phyloP scores from a whole-genome alignment of 2,888 invertebrate species.

The Bombylius major region DNA sequence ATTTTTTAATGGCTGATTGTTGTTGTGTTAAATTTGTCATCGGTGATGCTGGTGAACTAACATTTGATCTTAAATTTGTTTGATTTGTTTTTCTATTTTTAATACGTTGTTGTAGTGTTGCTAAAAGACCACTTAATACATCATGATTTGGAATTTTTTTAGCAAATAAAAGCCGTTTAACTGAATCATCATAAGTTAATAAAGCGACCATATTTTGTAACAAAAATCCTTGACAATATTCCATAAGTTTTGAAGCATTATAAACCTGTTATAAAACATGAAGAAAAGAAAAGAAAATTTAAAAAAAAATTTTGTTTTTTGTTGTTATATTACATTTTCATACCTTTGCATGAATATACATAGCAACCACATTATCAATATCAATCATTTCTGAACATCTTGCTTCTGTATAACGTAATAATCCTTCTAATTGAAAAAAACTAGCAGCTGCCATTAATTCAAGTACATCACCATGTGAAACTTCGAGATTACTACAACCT shows the following conservation, averaged over 20 bases:
- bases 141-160: slow-evolving; percentile 84
- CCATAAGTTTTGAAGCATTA: slow-evolving; percentile 71
- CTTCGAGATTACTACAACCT: slow-evolving; percentile 64
- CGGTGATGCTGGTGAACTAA: slow-evolving; percentile 7
- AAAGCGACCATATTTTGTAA: slow-evolving; percentile 91
- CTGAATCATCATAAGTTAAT: slow-evolving; percentile 80
- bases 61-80: slow-evolving; percentile 6
- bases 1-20: too few relatives aligned
- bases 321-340: neutral
- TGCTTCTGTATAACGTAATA: slow-evolving; percentile 74
- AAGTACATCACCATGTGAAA: slow-evolving; percentile 67
- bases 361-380: slow-evolving; percentile 78
- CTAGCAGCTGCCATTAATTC: slow-evolving; percentile 86
- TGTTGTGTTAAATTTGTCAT: neutral
- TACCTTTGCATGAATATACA: slow-evolving; percentile 88
- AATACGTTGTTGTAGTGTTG: slow-evolving; percentile 69
- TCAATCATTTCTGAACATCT: slow-evolving; percentile 74
- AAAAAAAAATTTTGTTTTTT: neutral
- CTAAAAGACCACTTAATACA: slow-evolving; percentile 67
- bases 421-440: slow-evolving; percentile 77
- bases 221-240: slow-evolving; percentile 82
- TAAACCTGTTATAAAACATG: slow-evolving; percentile 51
- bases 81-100: slow-evolving; percentile 43
- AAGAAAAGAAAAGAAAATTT: neutral
- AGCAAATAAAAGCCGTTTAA: slow-evolving; percentile 74